Evolutionary conservation across 2,797 vertebrate species (phyloP), one percentile per base, ranked within the genome.

Genomic region (Alcedo atthis): DNA sequence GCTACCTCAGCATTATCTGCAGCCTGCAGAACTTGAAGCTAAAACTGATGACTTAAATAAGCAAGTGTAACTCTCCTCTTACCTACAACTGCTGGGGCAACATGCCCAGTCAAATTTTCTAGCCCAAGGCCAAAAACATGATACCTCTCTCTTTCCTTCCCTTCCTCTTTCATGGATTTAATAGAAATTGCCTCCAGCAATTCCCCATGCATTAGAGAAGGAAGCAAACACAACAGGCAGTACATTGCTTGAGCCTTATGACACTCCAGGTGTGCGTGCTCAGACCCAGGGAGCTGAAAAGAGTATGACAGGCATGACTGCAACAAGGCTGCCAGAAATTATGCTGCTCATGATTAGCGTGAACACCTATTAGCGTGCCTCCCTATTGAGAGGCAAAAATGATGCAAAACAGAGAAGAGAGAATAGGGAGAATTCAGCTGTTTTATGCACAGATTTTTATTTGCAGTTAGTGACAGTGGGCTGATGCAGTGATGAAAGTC

Each of bases 281-380:
- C 66, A 96, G 61, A 81, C 91, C 70, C 7, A 3, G 62, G 45
- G 32, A 83, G 54, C 66, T 89, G 77, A 87, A 92, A 86, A 91
- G 75, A 93, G 15, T 57, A 86, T 91, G 92, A 88, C 71, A 92
- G 75, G 81, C 75, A 55, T 51, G 67, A 87, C 82, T 91, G 51
- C 64, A 92, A n/a, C 32, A 88, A 95, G 81, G 49, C 70, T 94
- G 80, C 59, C 82, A 89, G 61, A 92, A 84, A 95, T 90, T 87
- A 79, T 48, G n/a, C 74, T 90, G 32, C 68, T 89, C 25, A 9
- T 89, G 83, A 85, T 95, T 86, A 94, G 82, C 64, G 68, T 86
- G 92, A 92, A 67, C 28, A 30, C 51, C 51, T 17, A 53, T 53
- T 53, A 30, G 51, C 30, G 26, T 51, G 51, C 51, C 26, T 77